A percentile compares a stretch with the other conserved stretches of the same genome.
These are phyloP conservation scores for Hirtodrosophila trivittata DNA, from an alignment of 2,888 invertebrate species.

Conservation along the genomic window DNA sequence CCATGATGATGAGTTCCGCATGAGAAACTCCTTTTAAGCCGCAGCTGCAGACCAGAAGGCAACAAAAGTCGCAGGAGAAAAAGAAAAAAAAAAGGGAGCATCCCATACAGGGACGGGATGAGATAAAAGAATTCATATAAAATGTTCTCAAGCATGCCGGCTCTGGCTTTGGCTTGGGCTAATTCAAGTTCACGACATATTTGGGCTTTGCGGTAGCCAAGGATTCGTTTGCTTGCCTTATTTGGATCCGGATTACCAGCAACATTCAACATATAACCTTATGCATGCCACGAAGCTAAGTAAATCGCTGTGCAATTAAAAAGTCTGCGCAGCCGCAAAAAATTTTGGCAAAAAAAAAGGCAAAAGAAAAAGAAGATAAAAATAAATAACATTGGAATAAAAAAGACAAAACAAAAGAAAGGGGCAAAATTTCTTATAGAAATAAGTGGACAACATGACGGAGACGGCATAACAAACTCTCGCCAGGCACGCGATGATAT, in stretches of 20 bases:
- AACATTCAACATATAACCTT: conserved; percentile 35
- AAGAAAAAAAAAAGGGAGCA: conserved; percentile 1
- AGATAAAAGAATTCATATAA: conserved; percentile 71
- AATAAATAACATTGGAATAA: neutral
- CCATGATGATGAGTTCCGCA: conserved; percentile 83
- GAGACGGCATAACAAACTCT: conserved; percentile 69
- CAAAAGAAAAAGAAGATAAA: conserved; percentile 1
- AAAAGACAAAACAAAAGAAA: conserved; percentile 3
- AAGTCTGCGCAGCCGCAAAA: conserved; percentile 33
- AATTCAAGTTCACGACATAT: conserved; percentile 48
- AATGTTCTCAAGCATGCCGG: conserved; percentile 56
- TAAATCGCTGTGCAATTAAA: conserved; percentile 40
- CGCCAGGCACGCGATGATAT: conserved; percentile 65
- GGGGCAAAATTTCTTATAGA: conserved; percentile 37
- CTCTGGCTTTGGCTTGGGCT: conserved; percentile 18
- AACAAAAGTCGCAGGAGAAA: conserved; percentile 6
- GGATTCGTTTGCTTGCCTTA: conserved; percentile 42
- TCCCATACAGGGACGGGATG: conserved; percentile 7
- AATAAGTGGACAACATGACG: conserved; percentile 54
- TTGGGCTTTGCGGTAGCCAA: conserved; percentile 31
- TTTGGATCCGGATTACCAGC: conserved; percentile 56
- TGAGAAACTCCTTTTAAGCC: conserved; percentile 81
- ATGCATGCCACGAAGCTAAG: conserved; percentile 23
- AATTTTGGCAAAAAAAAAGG: conserved; percentile 39
- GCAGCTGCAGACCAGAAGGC: conserved; percentile 40